Evolutionary conservation across 2,113 vertebrate species (phyloP), one percentile per base, ranked within the genome.

Genomic region (Alexandromys fortis): DNA sequence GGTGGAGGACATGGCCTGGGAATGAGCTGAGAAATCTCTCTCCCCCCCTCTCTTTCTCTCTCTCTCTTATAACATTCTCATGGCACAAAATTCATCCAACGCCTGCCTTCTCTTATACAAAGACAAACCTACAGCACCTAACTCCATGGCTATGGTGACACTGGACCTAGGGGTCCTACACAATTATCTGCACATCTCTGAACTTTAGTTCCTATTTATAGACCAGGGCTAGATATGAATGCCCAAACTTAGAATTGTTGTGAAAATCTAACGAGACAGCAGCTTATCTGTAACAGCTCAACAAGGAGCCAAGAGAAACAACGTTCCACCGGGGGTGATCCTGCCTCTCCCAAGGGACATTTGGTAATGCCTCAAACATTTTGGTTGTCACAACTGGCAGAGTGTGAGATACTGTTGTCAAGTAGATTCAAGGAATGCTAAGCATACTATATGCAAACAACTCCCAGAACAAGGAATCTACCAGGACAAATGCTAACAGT

Each of bases 281-380:
- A 72, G 45, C 19, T 55, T 81, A 30, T 65, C 85, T 58, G 28
- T 1, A 86, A n/a, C 2, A 77, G 88, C 88, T 90, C 79, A 87
- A 58, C 88, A 88, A 87, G 75, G 67, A 92, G 67, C 45, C 38
- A 61, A 96, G 47, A 89, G 10, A 91, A 7, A 85, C 14, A 75
- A 42, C 49, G 58, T 65, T 65, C 78, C 89, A 55, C 1, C 21
- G 30, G 45, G 13, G 52, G 19, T 12, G 5, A 81, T 30, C 79
- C 13, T 83, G 82, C 58, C 79, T 78, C 94, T 58, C 58, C 75
- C 38, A 73, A 22, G 45, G 13, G 35, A 73, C 9, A 77, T 76
- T 11, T 63, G 70, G n/a, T 86, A 85, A 75, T 70, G 42, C 77
- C 78, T 90, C 49, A 22, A 86, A 91, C n/a, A 58, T 61, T 89